Evolutionary conservation across 2,888 invertebrate genomes (phyloP), one percentile per base, ranked within the genome.

Genomic region (Ormyrus labotus): DNA sequence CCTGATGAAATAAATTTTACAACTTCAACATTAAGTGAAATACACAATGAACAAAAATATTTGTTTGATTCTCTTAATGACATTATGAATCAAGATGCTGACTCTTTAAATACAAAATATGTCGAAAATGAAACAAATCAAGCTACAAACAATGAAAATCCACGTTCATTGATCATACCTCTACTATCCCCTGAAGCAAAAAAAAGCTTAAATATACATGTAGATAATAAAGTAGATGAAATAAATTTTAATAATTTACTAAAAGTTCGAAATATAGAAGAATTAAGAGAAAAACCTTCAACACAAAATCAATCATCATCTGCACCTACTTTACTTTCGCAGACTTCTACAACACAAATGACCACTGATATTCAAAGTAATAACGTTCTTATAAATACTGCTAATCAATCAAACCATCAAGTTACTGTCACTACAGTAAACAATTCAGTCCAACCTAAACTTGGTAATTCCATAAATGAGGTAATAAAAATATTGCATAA

Each of bases 201-300:
- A 55, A 13, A 70, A 80, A 48, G 60, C 34, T 64, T 70, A 51
- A 70, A 80, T 60, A 51, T 65, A 48, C 57, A 65, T 60, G 19
- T 74, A 50, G 69, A 57, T n/a, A 47, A 72, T 64, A 70, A 74
- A 58, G 51, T 74, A 47, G 79, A 74, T 45, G 64, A 58, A n/a
- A 48, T 72, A 74, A 58, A 10, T 13, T 34, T 10, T 7, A 65
- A 34, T 34, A 34, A 6, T n/a, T 53, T 9, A 50, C 57, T 78
- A n/a, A 78, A 72, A 72, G 47, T 72, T 5, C 60, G 78, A 10
- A 45, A 78, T 19, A 69, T 74, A 47, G 75, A 80, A 13, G 69
- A 80, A 53, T 55, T 74, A 11, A 65, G 70, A 45, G 51, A 70
- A 45, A 74, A 80, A 6, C 72, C 71, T n/a, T 47, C 11, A 11